Conservation (phyloP, 2,888 invertebrate species). For the Eustalomyia histrio region DNA sequence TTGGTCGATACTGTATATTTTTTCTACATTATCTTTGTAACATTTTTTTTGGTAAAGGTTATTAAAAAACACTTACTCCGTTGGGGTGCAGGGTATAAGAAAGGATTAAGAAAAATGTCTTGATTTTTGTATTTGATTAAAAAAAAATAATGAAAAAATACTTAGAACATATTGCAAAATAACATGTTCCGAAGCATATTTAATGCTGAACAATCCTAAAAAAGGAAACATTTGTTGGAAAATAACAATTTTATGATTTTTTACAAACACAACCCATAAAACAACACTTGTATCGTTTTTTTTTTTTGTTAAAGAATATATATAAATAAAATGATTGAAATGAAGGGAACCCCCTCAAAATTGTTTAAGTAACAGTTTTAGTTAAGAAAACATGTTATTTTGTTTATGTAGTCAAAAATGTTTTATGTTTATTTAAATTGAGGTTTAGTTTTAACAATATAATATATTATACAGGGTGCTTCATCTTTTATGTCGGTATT, state of each 20-base stretch:
- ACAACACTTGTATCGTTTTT: not conserved
- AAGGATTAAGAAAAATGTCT: constrained; percentile 2
- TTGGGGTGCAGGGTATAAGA: not conserved
- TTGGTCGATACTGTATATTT: too few species aligned
- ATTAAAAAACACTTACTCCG: constrained; percentile 13
- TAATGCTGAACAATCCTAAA: constrained; percentile 6
- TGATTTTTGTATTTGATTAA: not conserved
- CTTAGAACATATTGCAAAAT: not conserved
- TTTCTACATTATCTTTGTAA: too few species aligned
- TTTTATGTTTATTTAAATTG: constrained; percentile 32
- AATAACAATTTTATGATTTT: constrained; percentile 28
- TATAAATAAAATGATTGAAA: not conserved
- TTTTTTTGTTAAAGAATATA: not conserved
- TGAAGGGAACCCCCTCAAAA: not conserved
- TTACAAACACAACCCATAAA: constrained; percentile 9
- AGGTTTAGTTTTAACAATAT: not conserved
- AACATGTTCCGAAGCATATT: not conserved
- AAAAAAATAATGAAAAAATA: not conserved
- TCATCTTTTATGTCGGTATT: too few species aligned
- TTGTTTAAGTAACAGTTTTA: constrained; percentile 5
- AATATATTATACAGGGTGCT: too few species aligned
- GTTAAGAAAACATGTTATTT: constrained; percentile 12
- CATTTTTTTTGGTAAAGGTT: not conserved
- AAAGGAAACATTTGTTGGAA: constrained; percentile 3
- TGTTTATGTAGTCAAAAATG: constrained; percentile 13